These are phyloP conservation scores for Dendronephthya gigantea DNA, from an alignment of 64 coral and sea anemone genomes.

Conservation along the genomic window DNA sequence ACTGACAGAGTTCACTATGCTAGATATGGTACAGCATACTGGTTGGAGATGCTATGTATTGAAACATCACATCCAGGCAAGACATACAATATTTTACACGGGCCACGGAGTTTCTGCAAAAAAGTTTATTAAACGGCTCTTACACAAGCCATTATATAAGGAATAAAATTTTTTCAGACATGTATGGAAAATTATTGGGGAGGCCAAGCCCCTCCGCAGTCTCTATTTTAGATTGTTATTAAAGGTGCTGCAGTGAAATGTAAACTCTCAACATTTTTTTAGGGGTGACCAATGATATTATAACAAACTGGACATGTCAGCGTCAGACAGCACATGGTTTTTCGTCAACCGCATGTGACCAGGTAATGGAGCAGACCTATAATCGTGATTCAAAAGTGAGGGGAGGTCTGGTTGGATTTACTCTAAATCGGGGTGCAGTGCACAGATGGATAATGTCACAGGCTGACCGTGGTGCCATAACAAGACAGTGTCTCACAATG, in stretches of 20 bases:
- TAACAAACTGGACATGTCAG: neutral
- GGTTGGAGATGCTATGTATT: neutral
- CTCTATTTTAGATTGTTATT: too few species aligned
- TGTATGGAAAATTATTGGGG: too few species aligned
- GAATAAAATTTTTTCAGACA: too few species aligned
- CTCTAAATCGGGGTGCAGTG: slow-evolving; percentile 10
- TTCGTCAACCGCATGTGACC: slow-evolving; percentile 18
- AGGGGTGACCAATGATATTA: neutral
- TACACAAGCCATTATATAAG: too few species aligned
- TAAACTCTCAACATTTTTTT: neutral
- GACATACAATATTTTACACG: neutral
- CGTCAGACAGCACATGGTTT: slow-evolving; percentile 18
- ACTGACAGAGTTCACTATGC: neutral
- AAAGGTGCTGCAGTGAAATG: neutral
- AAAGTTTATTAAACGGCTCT: too few species aligned
- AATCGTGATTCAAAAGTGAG: slow-evolving; percentile 5
- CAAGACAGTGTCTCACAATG: slow-evolving; percentile 6
- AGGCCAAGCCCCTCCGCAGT: too few species aligned
- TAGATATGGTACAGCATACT: slow-evolving; percentile 7
- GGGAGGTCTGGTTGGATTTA: slow-evolving; percentile 6
- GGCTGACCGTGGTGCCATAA: neutral
- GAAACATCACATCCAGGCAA: neutral
- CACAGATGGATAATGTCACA: slow-evolving; percentile 7
- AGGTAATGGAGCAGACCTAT: slow-evolving; percentile 17
- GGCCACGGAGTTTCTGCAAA: too few species aligned